Evolutionary conservation across 2,888 invertebrate species (phyloP).

Genomic region (Patella ulyssiponensis): DNA sequence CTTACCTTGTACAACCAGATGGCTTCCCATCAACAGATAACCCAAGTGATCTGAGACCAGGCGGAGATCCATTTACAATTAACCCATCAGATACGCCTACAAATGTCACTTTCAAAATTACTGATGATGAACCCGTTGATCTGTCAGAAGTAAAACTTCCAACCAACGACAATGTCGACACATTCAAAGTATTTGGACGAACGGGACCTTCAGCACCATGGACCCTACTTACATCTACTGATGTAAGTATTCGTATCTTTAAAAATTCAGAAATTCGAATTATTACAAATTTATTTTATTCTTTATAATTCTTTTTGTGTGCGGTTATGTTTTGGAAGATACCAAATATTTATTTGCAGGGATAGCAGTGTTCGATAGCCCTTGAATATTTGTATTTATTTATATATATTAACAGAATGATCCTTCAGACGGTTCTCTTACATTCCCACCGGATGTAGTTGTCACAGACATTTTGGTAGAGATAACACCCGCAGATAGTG

Average conservation of each 20-base stretch:
- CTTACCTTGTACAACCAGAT: neutral
- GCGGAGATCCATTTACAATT: neutral
- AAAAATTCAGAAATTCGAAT: no score
- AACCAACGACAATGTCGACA: neutral
- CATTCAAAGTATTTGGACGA: neutral
- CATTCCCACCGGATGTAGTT: neutral
- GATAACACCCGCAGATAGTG: neutral
- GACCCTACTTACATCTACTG: no score
- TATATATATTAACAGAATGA: neutral
- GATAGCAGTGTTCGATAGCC: no score
- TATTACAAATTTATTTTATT: no score
- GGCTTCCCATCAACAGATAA: neutral
- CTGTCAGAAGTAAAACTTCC: neutral
- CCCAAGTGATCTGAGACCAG: neutral
- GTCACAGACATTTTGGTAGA: neutral
- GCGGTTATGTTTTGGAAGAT: no score
- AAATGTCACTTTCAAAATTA: neutral
- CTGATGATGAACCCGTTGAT: slow-evolving; percentile 10
- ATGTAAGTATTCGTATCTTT: no score
- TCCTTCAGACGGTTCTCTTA: neutral
- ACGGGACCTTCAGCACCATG: no score
- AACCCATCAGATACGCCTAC: neutral
- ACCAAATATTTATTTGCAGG: no score
- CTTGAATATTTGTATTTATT: no score
- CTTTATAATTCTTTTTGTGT: no score